Evolutionary conservation across 2,888 invertebrate genomes (phyloP).

Genomic region (Acheta domesticus): DNA sequence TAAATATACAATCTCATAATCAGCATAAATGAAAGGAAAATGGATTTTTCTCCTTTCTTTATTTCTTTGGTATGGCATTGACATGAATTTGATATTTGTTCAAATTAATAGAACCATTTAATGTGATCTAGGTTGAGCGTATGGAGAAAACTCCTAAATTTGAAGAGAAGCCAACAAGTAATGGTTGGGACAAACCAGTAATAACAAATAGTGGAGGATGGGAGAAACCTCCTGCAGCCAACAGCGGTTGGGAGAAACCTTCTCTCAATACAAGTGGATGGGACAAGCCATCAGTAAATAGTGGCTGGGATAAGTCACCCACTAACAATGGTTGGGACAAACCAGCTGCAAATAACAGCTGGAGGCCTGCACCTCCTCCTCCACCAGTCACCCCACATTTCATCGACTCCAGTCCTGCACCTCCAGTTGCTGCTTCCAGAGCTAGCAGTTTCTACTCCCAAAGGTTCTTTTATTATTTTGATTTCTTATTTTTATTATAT

Average conservation of each 20-base stretch:
- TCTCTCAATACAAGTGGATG: conserved; percentile 26
- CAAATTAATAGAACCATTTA: not conserved
- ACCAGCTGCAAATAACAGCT: conserved; percentile 59
- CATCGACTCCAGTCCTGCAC: conserved; percentile 36
- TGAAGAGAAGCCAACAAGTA: conserved; percentile 18
- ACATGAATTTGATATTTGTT: too few species aligned
- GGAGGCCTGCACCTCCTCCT: conserved; percentile 58
- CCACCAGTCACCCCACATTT: conserved; percentile 57
- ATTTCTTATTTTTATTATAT: not conserved
- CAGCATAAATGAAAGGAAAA: too few species aligned
- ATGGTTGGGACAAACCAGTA: conserved; percentile 20
- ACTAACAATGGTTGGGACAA: conserved; percentile 26
- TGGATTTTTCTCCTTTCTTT: too few species aligned
- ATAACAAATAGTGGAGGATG: conserved; percentile 12
- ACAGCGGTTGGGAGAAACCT: conserved; percentile 30
- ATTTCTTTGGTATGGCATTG: too few species aligned
- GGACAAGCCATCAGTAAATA: conserved; percentile 26
- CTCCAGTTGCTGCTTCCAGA: conserved; percentile 44
- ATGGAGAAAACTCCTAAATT: conserved; percentile 54
- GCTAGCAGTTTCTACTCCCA: conserved; percentile 51
- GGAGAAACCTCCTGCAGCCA: conserved; percentile 24
- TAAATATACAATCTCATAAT: too few species aligned
- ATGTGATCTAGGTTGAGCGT: conserved; percentile 52
- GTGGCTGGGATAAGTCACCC: conserved; percentile 26
- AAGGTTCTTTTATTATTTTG: conserved; percentile 42